phyloP scores from a whole-genome alignment of 1,140 invertebrate species.

The Bombus soroeensis region DNA sequence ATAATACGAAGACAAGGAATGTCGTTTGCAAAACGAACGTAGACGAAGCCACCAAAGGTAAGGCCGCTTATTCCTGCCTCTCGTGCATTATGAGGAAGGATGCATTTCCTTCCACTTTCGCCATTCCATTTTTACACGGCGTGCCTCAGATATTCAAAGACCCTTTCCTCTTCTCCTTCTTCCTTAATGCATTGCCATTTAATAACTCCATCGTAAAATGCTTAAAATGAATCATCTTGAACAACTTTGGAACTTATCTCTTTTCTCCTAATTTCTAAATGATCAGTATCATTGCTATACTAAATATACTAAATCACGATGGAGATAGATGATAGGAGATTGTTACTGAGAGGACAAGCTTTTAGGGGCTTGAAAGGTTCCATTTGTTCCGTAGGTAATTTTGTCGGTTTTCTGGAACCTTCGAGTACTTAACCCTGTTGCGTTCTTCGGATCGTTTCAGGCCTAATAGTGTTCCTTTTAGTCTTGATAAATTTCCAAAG shows the following conservation, averaged over 20 bases:
- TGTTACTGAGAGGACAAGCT: background rate
- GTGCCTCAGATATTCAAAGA: slow-evolving; percentile 2
- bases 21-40: slow-evolving; percentile 23
- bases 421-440: too few relatives aligned
- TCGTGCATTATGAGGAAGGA: slow-evolving; percentile 33
- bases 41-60: background rate
- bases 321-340: background rate
- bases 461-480: too few relatives aligned
- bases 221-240: background rate
- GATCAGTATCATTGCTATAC: background rate
- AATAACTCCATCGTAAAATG: background rate
- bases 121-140: slow-evolving; percentile 38
- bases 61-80: background rate
- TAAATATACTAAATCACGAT: background rate
- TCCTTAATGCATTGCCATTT: slow-evolving; percentile 16
- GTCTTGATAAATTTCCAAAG: too few relatives aligned
- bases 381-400: too few relatives aligned
- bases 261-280: background rate
- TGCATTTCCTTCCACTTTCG: slow-evolving; percentile 40
- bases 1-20: slow-evolving; percentile 41
- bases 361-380: background rate
- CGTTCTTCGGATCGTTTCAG: too few relatives aligned
- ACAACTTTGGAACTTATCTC: background rate
- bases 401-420: too few relatives aligned
- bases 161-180: background rate